phyloP scores from a whole-genome alignment of 1,140 invertebrate genomes.

The Oppia nitens region DNA sequence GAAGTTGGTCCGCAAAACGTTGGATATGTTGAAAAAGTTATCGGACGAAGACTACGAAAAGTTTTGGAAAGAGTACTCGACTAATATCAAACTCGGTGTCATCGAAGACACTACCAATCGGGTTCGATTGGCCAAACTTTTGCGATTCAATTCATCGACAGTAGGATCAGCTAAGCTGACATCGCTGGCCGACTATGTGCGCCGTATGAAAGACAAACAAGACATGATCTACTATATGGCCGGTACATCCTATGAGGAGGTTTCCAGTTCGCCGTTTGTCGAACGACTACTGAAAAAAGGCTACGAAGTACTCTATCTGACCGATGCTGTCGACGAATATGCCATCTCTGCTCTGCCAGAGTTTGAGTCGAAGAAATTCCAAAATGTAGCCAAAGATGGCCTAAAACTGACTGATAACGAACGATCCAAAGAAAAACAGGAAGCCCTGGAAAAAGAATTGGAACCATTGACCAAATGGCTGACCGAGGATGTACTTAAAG shows the following conservation, averaged over 20 bases:
- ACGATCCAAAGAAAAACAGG: conserved; percentile 62
- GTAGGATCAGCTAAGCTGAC: conserved; percentile 43
- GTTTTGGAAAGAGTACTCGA: conserved; percentile 99
- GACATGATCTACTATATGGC: conserved; percentile 93
- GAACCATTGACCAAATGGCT: conserved; percentile 87
- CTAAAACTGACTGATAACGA: conserved; percentile 60
- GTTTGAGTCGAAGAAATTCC: conserved; percentile 98
- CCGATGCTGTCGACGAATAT: conserved; percentile 97
- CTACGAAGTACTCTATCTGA: conserved; percentile 87
- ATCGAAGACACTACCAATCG: conserved; percentile 96
- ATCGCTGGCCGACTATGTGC: conserved; percentile 71
- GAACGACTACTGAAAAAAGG: conserved; percentile 82
- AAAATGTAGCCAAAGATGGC: conserved; percentile 98
- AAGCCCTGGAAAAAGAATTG: conserved; percentile 58
- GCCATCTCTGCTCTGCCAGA: conserved; percentile 91
- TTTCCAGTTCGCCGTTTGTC: conserved; percentile 83
- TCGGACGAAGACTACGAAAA: conserved; percentile 59
- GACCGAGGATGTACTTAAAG: conserved; percentile 63
- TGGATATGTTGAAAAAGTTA: conserved; percentile 98
- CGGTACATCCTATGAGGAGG: conserved; percentile 65
- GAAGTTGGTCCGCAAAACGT: conserved; percentile 87
- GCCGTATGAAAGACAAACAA: conserved; percentile 94
- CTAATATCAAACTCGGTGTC: conserved; percentile 90
- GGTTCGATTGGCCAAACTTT: conserved; percentile 78
- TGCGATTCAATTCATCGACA: conserved; percentile 73